A percentile compares a stretch with the other conserved stretches of the same genome.
Conservation (phyloP, 2,888 invertebrate species). For the Anodontia alba region DNA sequence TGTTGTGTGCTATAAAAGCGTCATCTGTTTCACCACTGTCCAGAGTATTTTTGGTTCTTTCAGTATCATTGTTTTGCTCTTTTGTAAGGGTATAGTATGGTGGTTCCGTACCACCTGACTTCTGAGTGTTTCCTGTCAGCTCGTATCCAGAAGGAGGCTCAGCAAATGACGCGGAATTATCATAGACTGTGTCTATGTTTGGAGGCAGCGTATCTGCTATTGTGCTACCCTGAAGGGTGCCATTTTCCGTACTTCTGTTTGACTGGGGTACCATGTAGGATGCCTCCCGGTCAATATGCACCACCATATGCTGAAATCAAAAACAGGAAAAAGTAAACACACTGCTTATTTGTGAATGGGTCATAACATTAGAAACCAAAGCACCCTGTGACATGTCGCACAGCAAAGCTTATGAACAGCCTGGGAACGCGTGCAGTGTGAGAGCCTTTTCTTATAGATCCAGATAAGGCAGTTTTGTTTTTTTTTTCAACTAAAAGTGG, state of each 20-base stretch:
- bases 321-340: too few species aligned
- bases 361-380: too few species aligned
- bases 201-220: slow-evolving; percentile 1
- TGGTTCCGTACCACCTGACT: not conserved
- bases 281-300: not conserved
- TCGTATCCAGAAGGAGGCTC: slow-evolving; percentile 4
- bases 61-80: not conserved
- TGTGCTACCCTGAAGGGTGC: not conserved
- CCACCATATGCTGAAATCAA: not conserved
- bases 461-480: too few species aligned
- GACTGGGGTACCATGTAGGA: not conserved
- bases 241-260: not conserved
- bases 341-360: too few species aligned
- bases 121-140: not conserved
- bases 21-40: not conserved
- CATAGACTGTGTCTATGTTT: slow-evolving; percentile 5
- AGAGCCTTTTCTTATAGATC: too few species aligned
- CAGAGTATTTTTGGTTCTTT: slow-evolving; percentile 10
- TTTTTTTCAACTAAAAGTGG: too few species aligned
- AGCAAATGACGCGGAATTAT: not conserved
- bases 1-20: too few species aligned
- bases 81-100: not conserved
- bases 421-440: too few species aligned
- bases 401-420: too few species aligned
- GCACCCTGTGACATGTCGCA: too few species aligned